phyloP scores from a whole-genome alignment of 2,113 vertebrate species.

The Thryonomys swinderianus region DNA sequence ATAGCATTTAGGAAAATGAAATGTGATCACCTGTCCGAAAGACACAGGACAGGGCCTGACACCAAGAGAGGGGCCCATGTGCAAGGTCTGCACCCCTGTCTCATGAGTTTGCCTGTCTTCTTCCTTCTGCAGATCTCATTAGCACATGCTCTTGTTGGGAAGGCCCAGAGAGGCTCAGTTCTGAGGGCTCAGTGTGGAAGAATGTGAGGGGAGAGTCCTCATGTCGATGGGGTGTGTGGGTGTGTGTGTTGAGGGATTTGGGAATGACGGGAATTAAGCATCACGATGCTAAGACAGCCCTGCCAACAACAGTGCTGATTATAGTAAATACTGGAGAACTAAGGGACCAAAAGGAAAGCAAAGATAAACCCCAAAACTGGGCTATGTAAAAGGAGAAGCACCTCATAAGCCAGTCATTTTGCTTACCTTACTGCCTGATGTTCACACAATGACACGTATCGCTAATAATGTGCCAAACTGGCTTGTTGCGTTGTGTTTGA shows the following conservation, averaged over 20 bases:
- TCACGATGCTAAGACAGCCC: accelerated
- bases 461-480: no score
- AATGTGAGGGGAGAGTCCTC: accelerated
- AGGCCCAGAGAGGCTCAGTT: neutral
- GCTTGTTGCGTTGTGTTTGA: neutral
- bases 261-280: no score
- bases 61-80: neutral
- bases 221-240: neutral
- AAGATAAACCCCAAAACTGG: neutral
- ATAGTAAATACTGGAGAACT: no score
- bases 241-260: neutral
- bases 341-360: neutral
- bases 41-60: neutral
- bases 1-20: neutral
- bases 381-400: neutral
- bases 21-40: no score
- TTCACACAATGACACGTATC: neutral
- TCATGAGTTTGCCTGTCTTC: accelerated
- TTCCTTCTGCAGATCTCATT: no score
- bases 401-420: neutral
- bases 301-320: neutral
- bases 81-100: accelerated
- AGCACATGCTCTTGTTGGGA: neutral
- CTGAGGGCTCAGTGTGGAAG: neutral
- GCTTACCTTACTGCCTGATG: no score